These are phyloP conservation scores for Acanthornis magna DNA, from an alignment of 2,797 vertebrate genomes.

Conservation along the genomic window DNA sequence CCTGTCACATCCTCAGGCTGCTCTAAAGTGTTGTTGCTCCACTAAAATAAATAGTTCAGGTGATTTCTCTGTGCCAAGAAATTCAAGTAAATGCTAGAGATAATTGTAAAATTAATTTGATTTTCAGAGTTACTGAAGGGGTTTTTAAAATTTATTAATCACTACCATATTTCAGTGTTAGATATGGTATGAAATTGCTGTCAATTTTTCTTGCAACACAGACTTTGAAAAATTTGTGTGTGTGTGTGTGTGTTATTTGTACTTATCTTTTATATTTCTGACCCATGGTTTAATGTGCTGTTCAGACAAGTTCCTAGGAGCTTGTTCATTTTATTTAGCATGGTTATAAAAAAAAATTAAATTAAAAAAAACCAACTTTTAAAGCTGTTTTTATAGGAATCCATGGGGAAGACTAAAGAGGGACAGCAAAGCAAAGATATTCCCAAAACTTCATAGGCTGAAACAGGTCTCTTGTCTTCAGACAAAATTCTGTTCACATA, in stretches of 20 bases:
- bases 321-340: background rate
- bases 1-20: constrained; percentile 42
- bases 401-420: background rate
- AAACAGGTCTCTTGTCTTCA: background rate
- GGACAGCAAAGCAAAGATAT: background rate
- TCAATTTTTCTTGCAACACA: background rate
- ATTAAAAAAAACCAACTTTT: background rate
- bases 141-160: background rate
- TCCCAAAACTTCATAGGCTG: background rate
- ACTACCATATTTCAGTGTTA: background rate
- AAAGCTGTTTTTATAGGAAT: background rate
- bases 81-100: background rate
- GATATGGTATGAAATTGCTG: background rate
- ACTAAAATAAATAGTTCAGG: constrained; percentile 8
- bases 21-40: background rate
- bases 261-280: background rate
- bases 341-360: background rate
- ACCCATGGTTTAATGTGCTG: background rate
- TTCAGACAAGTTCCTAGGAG: background rate
- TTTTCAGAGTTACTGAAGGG: background rate
- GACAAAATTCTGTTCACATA: fast-evolving
- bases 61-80: background rate
- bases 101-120: background rate
- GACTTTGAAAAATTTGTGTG: background rate
- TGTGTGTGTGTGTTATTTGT: background rate